Percentiles rank a stretch among this genome's conserved stretches.
Evolutionary conservation across 2,113 vertebrate genomes (phyloP).

Genomic region (Poicephalus gulielmi): DNA sequence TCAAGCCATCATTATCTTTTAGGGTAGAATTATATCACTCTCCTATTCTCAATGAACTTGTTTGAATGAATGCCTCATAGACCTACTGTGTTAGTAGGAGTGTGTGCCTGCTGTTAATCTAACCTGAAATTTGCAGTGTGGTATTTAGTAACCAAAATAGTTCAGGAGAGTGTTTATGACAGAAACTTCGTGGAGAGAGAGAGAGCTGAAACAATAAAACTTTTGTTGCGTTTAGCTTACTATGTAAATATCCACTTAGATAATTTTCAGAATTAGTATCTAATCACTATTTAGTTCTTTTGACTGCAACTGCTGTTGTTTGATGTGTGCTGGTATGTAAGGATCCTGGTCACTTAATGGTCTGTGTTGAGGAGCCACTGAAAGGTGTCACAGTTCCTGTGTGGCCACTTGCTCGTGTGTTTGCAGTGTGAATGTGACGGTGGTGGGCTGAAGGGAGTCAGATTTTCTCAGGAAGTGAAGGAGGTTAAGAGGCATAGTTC

Average conservation of each 20-base stretch:
- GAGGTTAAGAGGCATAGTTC: neutral
- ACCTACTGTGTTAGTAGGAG: neutral
- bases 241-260: neutral
- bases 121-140: neutral
- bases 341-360: neutral
- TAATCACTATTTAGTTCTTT: neutral
- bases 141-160: neutral
- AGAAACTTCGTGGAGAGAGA: neutral
- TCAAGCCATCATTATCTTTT: neutral
- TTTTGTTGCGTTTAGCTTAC: neutral
- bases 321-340: neutral
- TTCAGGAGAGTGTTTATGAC: neutral
- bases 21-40: neutral
- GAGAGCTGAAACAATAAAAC: neutral
- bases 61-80: neutral
- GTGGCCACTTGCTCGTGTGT: neutral
- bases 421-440: neutral
- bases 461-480: neutral
- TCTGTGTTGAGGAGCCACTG: neutral
- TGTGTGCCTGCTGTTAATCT: neutral
- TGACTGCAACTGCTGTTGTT: fast-evolving
- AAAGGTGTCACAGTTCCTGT: neutral
- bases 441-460: neutral
- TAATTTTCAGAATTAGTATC: neutral
- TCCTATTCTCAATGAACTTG: neutral